Base-by-base conservation (phyloP, 2,113 vertebrate genomes). In the Butastur rufipennis region DNA sequence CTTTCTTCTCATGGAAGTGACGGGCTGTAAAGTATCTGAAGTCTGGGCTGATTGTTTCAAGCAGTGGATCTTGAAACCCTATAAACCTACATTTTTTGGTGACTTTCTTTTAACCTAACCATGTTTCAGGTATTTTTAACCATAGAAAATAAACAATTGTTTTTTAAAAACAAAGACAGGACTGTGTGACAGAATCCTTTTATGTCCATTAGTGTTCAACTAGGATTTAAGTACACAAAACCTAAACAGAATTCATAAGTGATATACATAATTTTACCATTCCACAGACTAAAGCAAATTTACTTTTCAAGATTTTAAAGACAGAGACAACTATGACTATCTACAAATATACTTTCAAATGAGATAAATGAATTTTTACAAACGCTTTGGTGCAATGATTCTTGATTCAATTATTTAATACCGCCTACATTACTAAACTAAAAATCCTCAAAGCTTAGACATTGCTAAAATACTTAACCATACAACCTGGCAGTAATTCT, bases 61-160 rank as follows among this genome's bases (percentile, higher is more conserved):
- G 20, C 7, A 71, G 1, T 59, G 47, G 38, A 50, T 63, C 31
- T 40, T 32, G 3, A 6, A 81, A 4, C 5, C 1, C 0, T 32
- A 9, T 5, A 17, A 6, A 16, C 7, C 3, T 25, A 34, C 3
- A 5, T 5, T 20, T 67, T 43, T 56, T 18, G 1, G 2, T 71
- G 2, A 34, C 47, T 67, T 86, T 58, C 29, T 68, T 91, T 68
- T 40, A 68, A 47, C 6, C 11, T 36, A 38, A 63, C 20, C 3
- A 3, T 36, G 6, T n/a, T 11, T 81, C 5, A 42, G 29, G 5
- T 66, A 66, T 31, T 62, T 74, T 55, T 59, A 84, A 29, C 6
- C 5, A 36, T 1, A 59, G 19, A 34, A 86, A 62, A 84, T 12
- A 56, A 50, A 2, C 5, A 77, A 48, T 0, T 72, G 5, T 9